A percentile compares a stretch with the other conserved stretches of the same genome.
Conservation (phyloP, 2,888 invertebrate species). For the Automeris io region DNA sequence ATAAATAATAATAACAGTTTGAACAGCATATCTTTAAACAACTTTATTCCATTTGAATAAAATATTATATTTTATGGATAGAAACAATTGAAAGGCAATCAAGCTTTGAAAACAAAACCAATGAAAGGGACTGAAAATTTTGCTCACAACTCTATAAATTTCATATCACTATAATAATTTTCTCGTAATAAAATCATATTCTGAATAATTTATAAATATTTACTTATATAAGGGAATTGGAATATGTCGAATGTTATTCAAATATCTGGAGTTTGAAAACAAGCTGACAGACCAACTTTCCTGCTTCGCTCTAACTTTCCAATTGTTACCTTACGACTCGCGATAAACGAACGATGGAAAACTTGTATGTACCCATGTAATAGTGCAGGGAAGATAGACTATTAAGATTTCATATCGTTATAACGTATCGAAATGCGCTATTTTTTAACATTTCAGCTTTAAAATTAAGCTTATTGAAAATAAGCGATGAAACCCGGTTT, state of each 20-base stretch:
- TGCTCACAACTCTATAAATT: conserved; percentile 16
- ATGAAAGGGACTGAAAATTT: too few species aligned
- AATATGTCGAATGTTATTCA: conserved; percentile 45
- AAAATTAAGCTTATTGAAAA: background rate
- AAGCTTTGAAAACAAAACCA: background rate
- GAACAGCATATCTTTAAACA: background rate
- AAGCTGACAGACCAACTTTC: conserved; percentile 25
- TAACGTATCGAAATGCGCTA: conserved; percentile 2
- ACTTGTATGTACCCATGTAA: conserved; percentile 26
- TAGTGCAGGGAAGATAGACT: conserved; percentile 17
- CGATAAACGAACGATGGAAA: conserved; percentile 29
- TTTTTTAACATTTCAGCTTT: background rate
- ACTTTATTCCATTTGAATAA: background rate
- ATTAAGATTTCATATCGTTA: conserved; percentile 24
- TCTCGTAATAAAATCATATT: conserved; percentile 22
- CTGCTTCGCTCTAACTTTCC: conserved; percentile 36
- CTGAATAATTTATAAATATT: conserved; percentile 19
- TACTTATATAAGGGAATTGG: conserved; percentile 30
- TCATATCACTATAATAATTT: conserved; percentile 17
- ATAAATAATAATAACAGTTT: too few species aligned
- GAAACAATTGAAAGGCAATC: background rate
- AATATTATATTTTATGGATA: background rate
- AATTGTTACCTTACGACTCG: conserved; percentile 47
- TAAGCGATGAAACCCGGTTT: too few species aligned
- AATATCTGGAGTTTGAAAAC: conserved; percentile 16